Evolutionary conservation across 2,113 vertebrate species (phyloP).

Genomic region (Acrocephalus arundinaceus): DNA sequence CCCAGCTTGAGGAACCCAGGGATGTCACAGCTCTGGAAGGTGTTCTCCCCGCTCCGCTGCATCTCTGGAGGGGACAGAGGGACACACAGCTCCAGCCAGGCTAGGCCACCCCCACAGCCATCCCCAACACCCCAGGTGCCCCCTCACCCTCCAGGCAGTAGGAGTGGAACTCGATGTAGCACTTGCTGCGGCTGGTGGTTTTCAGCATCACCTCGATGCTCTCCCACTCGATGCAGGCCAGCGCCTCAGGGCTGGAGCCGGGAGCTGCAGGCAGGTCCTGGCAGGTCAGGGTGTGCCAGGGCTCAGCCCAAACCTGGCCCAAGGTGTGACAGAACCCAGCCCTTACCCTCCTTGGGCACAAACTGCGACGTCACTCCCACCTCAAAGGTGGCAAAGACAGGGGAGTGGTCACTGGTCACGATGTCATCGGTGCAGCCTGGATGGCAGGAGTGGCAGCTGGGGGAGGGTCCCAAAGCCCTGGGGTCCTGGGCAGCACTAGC

Average conservation of each 20-base stretch:
- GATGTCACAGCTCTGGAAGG: constrained; percentile 81
- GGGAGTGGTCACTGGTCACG: constrained; percentile 87
- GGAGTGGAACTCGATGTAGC: constrained; percentile 87
- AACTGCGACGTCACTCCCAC: constrained; percentile 79
- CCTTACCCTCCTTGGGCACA: constrained; percentile 79
- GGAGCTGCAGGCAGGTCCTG: constrained; percentile 43
- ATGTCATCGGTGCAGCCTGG: constrained; percentile 89
- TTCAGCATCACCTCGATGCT: constrained; percentile 85
- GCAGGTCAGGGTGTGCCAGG: fast-evolving
- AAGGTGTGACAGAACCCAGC: background rate
- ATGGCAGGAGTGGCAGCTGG: background rate
- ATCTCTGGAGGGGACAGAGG: constrained; percentile 55
- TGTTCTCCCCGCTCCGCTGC: constrained; percentile 81
- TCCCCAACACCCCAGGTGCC: fast-evolving
- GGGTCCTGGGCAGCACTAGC: background rate
- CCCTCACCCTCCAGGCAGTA: constrained; percentile 76
- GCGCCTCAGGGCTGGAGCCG: constrained; percentile 50
- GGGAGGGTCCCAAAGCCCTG: fast-evolving
- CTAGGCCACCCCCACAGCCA: fast-evolving
- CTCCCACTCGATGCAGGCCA: constrained; percentile 82
- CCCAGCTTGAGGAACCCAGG: constrained; percentile 83
- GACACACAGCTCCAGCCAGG: background rate
- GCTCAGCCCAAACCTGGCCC: fast-evolving
- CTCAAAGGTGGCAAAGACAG: constrained; percentile 89
- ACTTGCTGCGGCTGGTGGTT: constrained; percentile 84